Evolutionary conservation across 2,113 vertebrate species (phyloP), one percentile per base, ranked within the genome.

Genomic region (Etia nguti): DNA sequence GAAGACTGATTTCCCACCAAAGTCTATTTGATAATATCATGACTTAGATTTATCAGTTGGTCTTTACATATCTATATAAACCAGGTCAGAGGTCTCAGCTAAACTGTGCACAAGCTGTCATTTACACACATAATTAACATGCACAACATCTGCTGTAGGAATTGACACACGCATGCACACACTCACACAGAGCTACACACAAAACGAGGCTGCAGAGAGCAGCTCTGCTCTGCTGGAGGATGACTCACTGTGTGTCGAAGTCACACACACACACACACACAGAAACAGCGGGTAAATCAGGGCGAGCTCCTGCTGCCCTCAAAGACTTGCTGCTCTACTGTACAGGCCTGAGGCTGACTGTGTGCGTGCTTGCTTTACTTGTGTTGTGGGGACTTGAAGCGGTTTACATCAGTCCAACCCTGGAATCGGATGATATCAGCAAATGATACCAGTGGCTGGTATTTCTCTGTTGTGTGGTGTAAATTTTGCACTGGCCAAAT

Each of bases 281-380:
- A 62, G 2, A 41, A 1, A 10, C n/a, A 26, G 12, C 38, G 82
- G 52, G 57, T 84, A 77, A 81, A 88, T 84, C 62, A 84, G 87
- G 62, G 34, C n/a, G 38, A 83, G 75, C 81, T 87, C 43, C 22
- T 80, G 48, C 81, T 52, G 60, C 86, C 73, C 86, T 87, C 73
- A 36, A 73, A 85, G 65, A 48, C 18, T 62, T 31, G 8, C 57
- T 68, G 87, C 80, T 89, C 57, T 86, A 89, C 88, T 90, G 88
- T 89, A 80, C 50, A 31, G 57, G 80, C 79, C 83, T 46, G 24
- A 75, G 82, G 87, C 86, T 73, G 31, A 8, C 13, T 73, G 54
- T 70, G 57, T 80, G 70, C n/a, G 3, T 43, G 43, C 15, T 31
- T 11, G 70, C 26, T 75, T 31, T 75, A 75, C 36, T 70, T 10